Base-by-base conservation (phyloP, 2,113 vertebrate species). In the Balaeniceps rex region DNA sequence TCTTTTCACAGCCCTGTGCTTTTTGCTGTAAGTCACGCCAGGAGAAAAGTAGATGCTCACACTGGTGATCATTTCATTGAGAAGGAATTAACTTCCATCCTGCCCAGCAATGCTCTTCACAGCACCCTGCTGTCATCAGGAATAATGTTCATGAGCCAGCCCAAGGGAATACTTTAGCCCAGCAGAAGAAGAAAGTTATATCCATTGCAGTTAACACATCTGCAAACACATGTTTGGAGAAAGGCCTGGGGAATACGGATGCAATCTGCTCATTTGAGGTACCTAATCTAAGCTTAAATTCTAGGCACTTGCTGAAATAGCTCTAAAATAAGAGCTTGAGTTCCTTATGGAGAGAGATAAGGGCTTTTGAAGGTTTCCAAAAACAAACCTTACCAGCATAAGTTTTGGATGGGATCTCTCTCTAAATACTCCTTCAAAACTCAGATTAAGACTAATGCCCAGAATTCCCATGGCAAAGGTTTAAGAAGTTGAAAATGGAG, bases 191-290 rank as follows among this genome's bases (percentile, higher is more conserved):
- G 86, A 63, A 95, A 96, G 47, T 72, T 52, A 60, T 87, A 93
- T 87, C 84, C 40, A 76, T 52, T 91, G 65, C 77, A 95, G 89
- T 93, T 96, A 94, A 84, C 84, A 91, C 87, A 95, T 91, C 93
- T 96, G 91, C 64, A 96, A 93, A 91, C 87, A 90, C 60, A 29
- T 55, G 60, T 92, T 93, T 90, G 81, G 78, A 89, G 84, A 85
- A 89, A 95, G 83, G 58, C 63, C 71, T 86, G 63, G 63, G 82
- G 83, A 92, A 86, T 86, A 74, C 0, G 9, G 63, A 46, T 90
- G 76, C 88, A 93, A 92, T 94, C 91, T 93, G 88, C 58, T 93
- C 71, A 21, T 86, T 90, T 94, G 40, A 66, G 66, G 49, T 58
- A 76, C 54, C 71, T 77, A 85, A 65, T 92, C 75, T 92, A 70